Conservation (phyloP, 2,888 invertebrate species). For the Patella ulyssiponensis region DNA sequence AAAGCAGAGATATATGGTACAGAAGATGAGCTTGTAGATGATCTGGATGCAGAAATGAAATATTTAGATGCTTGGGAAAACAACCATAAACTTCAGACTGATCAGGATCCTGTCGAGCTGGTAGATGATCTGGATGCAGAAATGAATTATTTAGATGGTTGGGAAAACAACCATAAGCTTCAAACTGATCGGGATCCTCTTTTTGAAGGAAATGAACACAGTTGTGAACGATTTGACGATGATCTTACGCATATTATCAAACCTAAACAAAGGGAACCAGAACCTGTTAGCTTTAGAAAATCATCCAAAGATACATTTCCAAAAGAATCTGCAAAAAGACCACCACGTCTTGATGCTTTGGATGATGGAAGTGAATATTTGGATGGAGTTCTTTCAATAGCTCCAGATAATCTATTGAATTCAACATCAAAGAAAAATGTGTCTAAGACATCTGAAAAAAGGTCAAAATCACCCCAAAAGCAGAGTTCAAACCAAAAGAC, state of each 20-base stretch:
- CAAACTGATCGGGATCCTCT: no score
- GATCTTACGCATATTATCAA: not conserved
- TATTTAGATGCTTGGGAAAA: not conserved
- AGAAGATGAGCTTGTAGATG: not conserved
- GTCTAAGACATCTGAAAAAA: not conserved
- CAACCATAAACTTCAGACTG: not conserved
- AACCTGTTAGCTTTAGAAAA: not conserved
- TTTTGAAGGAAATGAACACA: not conserved
- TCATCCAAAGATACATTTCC: not conserved
- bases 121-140: not conserved
- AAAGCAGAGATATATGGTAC: conserved; percentile 1
- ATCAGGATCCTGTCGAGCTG: not conserved
- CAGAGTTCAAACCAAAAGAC: not conserved
- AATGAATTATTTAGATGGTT: not conserved
- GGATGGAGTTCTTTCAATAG: not conserved
- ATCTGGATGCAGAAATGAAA: not conserved
- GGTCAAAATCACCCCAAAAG: not conserved
- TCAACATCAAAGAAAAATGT: not conserved
- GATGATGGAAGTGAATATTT: not conserved
- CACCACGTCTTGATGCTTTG: not conserved
- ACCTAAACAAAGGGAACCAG: not conserved
- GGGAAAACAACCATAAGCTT: not conserved
- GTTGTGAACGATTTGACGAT: not conserved
- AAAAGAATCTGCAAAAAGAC: not conserved
- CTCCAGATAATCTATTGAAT: not conserved